Evolutionary conservation across 2,113 vertebrate species (phyloP).

Genomic region (Pterocles orientalis): DNA sequence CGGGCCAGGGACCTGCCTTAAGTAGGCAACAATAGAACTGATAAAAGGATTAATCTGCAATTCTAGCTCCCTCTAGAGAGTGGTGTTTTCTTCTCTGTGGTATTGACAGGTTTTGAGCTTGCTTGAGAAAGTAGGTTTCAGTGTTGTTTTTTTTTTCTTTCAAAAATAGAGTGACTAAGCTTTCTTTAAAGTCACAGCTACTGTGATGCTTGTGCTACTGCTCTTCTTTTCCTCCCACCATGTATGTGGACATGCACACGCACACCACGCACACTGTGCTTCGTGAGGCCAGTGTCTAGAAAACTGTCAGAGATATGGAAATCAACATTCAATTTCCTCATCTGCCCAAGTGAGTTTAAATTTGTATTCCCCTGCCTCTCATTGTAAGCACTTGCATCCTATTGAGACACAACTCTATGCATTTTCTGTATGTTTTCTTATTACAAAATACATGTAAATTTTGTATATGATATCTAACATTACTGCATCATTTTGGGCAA

Average conservation of each 20-base stretch:
- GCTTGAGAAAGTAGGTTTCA: not conserved
- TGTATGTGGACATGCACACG: rapidly evolving
- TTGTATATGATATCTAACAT: not conserved
- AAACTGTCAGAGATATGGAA: not conserved
- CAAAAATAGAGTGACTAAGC: not conserved
- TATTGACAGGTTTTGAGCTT: not conserved
- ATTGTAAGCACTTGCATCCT: not conserved
- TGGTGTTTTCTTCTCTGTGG: not conserved
- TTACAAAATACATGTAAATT: not conserved
- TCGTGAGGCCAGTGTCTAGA: not conserved
- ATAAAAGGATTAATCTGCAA: not conserved
- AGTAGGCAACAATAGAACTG: not conserved
- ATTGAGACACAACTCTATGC: not conserved
- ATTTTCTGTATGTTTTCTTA: not conserved
- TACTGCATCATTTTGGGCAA: not conserved
- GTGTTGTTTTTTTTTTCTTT: not conserved
- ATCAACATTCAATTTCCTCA: not conserved
- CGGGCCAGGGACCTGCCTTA: not conserved
- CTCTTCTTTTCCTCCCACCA: not conserved
- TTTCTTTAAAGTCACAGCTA: not conserved
- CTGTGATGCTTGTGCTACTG: not conserved
- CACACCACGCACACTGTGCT: not conserved
- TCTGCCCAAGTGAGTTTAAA: not conserved
- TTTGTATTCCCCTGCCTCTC: not conserved
- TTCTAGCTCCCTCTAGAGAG: not conserved